Base-by-base conservation (phyloP, 2,113 vertebrate genomes). In the Callionymus lyra region DNA sequence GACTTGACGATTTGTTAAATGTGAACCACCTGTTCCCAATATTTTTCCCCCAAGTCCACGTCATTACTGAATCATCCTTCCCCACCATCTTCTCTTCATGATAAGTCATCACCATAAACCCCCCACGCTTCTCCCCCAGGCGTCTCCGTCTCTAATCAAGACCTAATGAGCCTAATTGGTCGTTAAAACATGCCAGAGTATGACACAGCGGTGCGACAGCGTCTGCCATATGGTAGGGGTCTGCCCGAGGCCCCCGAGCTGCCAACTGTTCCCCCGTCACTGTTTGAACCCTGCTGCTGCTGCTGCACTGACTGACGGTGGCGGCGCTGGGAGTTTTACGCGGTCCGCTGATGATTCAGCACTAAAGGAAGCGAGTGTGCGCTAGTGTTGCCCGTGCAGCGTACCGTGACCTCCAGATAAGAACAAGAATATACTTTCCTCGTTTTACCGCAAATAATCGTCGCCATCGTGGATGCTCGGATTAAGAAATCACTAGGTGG, bases 81-180 rank as follows among this genome's bases (percentile, higher is more conserved):
- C 32, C 54, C 48, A 38, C 54, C 50, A 63, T 62, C 53, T 46
- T 54, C 17, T 44, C 31, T 44, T 40, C 41, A 47, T 63, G 68
- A 62, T 62, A 72, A 76, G 58, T 75, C 80, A 61, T 73, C 65
- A 56, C 15, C 38, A 18, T 50, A 46, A 42, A 6, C 14, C 12
- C 31, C 37, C 38, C 10, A 56, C 34, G 17, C 39, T 56, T 56
- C 64, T 63, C 81, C 77, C 81, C 46, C 42, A 72, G 82, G 82
- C 82, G 65, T 70, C 40, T 37, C 68, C 68, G 34, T 77, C 75
- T 65, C 75, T 85, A 86, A 86, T 86, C 84, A 86, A 81, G 77
- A 68, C 79, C 77, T 86, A 86, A 87, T 86, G 82, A 83, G 81
- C 72, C 65, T 87, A 86, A 87, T 86, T 86, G 82, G 78, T 82